phyloP scores from a whole-genome alignment of 1,140 invertebrate species.

The Lordiphosa collinella region DNA sequence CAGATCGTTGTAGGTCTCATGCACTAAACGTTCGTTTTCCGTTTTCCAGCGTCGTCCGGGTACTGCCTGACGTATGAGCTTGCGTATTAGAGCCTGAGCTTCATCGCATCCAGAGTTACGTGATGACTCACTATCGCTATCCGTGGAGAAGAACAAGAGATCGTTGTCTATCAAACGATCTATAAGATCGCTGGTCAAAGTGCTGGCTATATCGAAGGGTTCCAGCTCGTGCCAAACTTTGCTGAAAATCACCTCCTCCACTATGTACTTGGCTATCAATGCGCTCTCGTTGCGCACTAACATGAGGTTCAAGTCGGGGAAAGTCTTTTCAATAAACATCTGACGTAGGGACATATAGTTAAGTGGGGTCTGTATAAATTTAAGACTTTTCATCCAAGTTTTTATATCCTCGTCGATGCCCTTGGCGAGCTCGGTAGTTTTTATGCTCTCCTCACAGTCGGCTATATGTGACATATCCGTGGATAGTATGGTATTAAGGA shows the following conservation, averaged over 20 bases:
- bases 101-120: slow-evolving; percentile 17
- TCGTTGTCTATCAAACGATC: slow-evolving; percentile 71
- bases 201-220: slow-evolving; percentile 37
- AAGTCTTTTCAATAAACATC: slow-evolving; percentile 33
- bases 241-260: slow-evolving; percentile 56
- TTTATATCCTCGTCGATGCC: slow-evolving; percentile 81
- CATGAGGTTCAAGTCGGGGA: slow-evolving; percentile 26
- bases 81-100: slow-evolving; percentile 50
- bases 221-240: slow-evolving; percentile 39
- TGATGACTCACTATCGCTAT: slow-evolving; percentile 43
- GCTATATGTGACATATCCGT: slow-evolving; percentile 83
- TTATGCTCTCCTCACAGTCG: slow-evolving; percentile 81
- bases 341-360: slow-evolving; percentile 73
- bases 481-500: slow-evolving; percentile 84
- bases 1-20: slow-evolving; percentile 39
- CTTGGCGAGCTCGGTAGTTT: slow-evolving; percentile 81
- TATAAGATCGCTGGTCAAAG: slow-evolving; percentile 41
- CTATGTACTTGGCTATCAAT: slow-evolving; percentile 36
- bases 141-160: slow-evolving; percentile 51
- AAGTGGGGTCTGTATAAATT: slow-evolving; percentile 61
- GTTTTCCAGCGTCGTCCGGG: slow-evolving; percentile 65
- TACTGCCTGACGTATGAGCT: slow-evolving; percentile 57
- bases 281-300: slow-evolving; percentile 30
- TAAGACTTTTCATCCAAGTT: slow-evolving; percentile 80
- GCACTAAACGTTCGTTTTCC: slow-evolving; percentile 39